Conservation (phyloP, 2,797 vertebrate species). For the Eospalax fontanierii region DNA sequence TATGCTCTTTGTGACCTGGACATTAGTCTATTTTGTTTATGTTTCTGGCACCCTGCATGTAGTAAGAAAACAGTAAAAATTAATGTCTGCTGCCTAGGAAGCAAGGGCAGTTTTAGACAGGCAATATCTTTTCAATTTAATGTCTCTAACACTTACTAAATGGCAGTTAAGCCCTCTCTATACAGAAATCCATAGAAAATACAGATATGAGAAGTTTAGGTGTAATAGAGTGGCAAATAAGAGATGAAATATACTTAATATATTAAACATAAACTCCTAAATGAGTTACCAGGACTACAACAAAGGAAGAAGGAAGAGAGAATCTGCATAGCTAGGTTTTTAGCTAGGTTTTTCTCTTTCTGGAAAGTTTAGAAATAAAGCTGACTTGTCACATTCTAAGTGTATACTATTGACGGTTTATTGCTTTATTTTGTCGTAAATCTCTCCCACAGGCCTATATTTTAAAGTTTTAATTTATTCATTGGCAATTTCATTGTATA, state of each 20-base stretch:
- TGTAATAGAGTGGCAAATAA: neutral
- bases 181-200: constrained; percentile 43
- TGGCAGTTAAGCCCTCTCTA: constrained; percentile 42
- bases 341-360: neutral
- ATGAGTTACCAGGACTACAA: neutral
- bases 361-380: neutral
- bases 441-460: neutral
- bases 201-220: neutral
- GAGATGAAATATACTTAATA: constrained; percentile 12
- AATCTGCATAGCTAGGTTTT: neutral
- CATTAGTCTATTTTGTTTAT: constrained; percentile 37
- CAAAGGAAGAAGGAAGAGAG: neutral
- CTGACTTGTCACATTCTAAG: neutral
- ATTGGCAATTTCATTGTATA: neutral
- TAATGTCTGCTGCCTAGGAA: constrained; percentile 62
- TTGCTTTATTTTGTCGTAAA: constrained; percentile 24
- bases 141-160: constrained; percentile 65
- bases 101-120: constrained; percentile 51
- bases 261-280: neutral
- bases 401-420: neutral
- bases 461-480: neutral
- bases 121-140: constrained; percentile 75
- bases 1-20: neutral
- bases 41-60: neutral
- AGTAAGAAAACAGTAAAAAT: constrained; percentile 17